These are phyloP conservation scores for Hylia prasina DNA, from an alignment of 2,113 vertebrate genomes.

Conservation along the genomic window DNA sequence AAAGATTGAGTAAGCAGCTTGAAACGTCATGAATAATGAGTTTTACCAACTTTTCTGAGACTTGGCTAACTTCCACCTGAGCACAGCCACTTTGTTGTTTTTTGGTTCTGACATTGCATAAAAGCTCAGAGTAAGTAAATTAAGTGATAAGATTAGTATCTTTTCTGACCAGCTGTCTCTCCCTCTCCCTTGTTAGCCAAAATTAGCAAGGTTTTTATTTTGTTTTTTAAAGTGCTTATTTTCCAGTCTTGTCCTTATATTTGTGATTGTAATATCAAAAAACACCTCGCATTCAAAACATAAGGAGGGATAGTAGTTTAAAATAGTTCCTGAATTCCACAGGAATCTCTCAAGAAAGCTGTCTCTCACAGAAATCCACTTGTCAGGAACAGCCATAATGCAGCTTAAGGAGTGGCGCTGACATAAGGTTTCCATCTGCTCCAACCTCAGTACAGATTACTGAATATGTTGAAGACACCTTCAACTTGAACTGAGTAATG, in stretches of 20 bases:
- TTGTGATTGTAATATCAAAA: not conserved
- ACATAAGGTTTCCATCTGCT: constrained; percentile 47
- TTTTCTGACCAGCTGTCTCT: not conserved
- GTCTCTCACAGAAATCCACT: not conserved
- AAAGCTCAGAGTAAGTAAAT: not conserved
- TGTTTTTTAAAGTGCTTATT: not conserved
- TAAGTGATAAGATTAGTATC: not conserved
- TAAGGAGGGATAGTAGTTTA: not conserved
- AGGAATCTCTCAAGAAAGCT: not conserved
- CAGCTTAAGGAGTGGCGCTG: constrained; percentile 5
- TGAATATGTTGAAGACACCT: not conserved
- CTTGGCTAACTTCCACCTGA: not conserved
- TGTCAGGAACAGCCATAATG: not conserved
- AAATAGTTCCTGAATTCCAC: not conserved
- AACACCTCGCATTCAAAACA: rapidly evolving
- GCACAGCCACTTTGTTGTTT: not conserved
- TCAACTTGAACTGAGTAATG: not conserved
- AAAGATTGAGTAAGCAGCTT: not conserved
- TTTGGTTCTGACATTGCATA: not conserved
- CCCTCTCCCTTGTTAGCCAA: not conserved
- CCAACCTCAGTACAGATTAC: not conserved
- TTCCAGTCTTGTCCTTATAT: not conserved
- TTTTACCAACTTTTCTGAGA: not conserved
- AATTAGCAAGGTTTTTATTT: not conserved
- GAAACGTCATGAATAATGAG: not conserved